Evolutionary conservation across 2,797 vertebrate genomes (phyloP).

Genomic region (Darevskia nairensis): DNA sequence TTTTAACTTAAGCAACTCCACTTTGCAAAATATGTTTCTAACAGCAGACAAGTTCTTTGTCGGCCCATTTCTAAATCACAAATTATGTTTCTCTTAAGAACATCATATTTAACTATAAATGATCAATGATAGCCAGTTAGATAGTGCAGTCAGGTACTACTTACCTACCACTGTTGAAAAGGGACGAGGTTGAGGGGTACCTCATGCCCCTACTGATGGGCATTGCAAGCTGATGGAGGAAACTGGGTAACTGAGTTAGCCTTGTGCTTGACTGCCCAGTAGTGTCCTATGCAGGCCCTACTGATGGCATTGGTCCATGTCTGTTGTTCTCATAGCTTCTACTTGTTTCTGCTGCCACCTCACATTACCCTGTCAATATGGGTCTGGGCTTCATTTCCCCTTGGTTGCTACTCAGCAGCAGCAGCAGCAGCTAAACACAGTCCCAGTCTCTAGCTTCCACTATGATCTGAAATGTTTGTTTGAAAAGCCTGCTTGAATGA

Average conservation of each 20-base stretch:
- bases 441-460: too few species aligned
- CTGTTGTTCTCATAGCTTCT: not conserved
- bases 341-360: not conserved
- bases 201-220: not conserved
- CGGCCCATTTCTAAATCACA: not conserved
- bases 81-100: too few species aligned
- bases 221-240: not conserved
- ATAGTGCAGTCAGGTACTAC: not conserved
- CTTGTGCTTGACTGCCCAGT: not conserved
- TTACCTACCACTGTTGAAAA: not conserved
- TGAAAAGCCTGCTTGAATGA: not conserved
- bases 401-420: not conserved
- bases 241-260: not conserved
- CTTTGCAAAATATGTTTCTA: not conserved
- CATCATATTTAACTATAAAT: not conserved
- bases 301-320: not conserved
- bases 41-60: not conserved
- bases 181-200: not conserved
- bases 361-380: not conserved
- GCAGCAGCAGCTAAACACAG: not conserved
- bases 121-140: not conserved
- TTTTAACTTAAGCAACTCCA: not conserved
- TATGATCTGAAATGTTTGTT: not conserved
- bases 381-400: not conserved
- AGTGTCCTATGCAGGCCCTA: not conserved